Conservation (phyloP, 2,113 vertebrate species). For the Oxygymnocypris stewartii region DNA sequence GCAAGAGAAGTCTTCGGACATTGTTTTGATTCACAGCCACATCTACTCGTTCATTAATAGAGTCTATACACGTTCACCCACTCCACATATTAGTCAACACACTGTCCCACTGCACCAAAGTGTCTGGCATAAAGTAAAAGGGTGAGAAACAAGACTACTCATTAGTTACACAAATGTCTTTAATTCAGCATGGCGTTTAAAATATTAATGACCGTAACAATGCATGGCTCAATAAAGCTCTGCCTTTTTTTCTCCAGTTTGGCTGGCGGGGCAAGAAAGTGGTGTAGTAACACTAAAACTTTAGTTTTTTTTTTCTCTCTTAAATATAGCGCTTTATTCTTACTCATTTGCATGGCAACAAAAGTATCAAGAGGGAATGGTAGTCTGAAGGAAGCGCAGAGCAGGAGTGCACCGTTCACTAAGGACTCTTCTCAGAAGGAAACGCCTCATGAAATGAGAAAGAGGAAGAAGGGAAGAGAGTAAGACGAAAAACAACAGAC, state of each 20-base stretch:
- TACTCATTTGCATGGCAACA: conserved; percentile 8
- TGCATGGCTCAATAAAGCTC: conserved; percentile 20
- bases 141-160: conserved; percentile 3
- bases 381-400: conserved; percentile 4
- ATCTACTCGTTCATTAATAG: conserved; percentile 33
- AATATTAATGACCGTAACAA: conserved; percentile 21
- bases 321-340: conserved; percentile 10
- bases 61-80: conserved; percentile 24
- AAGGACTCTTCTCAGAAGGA: conserved; percentile 10
- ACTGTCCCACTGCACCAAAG: conserved; percentile 22
- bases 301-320: not conserved
- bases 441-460: conserved; percentile 7
- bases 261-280: not conserved
- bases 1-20: conserved; percentile 27
- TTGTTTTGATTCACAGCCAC: conserved; percentile 27
- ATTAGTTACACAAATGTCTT: conserved; percentile 27
- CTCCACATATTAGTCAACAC: conserved; percentile 15
- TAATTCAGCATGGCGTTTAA: conserved; percentile 9
- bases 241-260: conserved; percentile 25
- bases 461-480: not conserved
- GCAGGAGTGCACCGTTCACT: conserved; percentile 4
- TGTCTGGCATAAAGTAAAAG: conserved; percentile 1
- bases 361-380: conserved; percentile 1
- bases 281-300: not conserved
- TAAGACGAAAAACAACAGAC: conserved; percentile 11